Percentiles rank a stretch among this genome's conserved stretches.
Evolutionary conservation across 2,888 invertebrate genomes (phyloP).

Genomic region (Schrankia costaestrigalis): DNA sequence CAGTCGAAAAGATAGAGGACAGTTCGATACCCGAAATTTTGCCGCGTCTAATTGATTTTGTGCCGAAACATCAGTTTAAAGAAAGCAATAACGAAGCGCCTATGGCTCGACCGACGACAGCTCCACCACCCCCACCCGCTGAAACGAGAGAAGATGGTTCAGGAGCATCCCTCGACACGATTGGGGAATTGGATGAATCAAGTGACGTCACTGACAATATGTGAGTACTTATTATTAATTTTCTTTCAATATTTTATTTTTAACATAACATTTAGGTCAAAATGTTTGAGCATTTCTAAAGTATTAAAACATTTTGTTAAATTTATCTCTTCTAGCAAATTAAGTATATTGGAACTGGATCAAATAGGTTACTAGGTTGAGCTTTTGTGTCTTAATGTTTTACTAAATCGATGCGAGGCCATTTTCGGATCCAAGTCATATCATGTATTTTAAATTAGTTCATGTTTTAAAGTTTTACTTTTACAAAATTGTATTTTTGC

Average conservation of each 20-base stretch:
- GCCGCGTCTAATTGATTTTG: conserved; percentile 86
- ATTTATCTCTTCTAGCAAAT: conserved; percentile 4
- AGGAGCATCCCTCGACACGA: conserved; percentile 84
- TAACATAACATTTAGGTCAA: too few relatives aligned
- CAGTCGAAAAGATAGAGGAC: conserved; percentile 63
- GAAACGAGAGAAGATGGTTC: conserved; percentile 79
- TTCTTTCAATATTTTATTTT: too few relatives aligned
- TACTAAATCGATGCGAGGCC: conserved; percentile 4
- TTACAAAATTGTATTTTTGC: conserved; percentile 17
- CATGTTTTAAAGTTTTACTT: conserved; percentile 5
- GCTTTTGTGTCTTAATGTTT: conserved; percentile 5
- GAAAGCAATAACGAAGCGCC: conserved; percentile 50
- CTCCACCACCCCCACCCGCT: conserved; percentile 64
- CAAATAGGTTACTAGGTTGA: conserved; percentile 10
- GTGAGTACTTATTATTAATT: conserved; percentile 57
- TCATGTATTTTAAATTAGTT: conserved; percentile 3
- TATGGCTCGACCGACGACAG: conserved; percentile 57
- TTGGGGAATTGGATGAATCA: conserved; percentile 85
- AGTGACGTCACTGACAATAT: conserved; percentile 63
- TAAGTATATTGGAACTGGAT: conserved; percentile 6
- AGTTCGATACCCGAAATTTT: conserved; percentile 68
- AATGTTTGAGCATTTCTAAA: too few relatives aligned
- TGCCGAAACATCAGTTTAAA: conserved; percentile 82
- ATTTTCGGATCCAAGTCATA: conserved; percentile 8
- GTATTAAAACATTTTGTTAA: too few relatives aligned